phyloP scores from a whole-genome alignment of 2,113 vertebrate species.

The Paratilapia polleni region DNA sequence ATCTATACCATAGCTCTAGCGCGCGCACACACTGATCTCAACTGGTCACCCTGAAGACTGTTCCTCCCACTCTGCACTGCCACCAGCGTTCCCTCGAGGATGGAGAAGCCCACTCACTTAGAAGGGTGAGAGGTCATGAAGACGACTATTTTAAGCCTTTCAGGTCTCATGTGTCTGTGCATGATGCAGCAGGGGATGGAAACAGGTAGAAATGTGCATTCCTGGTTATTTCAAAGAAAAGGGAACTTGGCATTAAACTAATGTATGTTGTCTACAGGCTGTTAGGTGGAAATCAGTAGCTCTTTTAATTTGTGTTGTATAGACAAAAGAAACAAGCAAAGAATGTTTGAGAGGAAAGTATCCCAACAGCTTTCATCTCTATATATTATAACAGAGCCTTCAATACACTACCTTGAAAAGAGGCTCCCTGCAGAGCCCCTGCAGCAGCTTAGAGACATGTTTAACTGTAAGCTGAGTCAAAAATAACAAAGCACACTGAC shows the following conservation, averaged over 20 bases:
- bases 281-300: background rate
- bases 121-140: slow-evolving; percentile 34
- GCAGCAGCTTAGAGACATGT: background rate
- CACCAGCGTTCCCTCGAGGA: slow-evolving; percentile 31
- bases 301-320: background rate
- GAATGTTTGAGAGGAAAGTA: background rate
- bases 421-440: background rate
- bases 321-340: background rate
- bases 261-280: background rate
- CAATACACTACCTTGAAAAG: background rate
- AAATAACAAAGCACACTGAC: slow-evolving; percentile 15
- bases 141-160: slow-evolving; percentile 2
- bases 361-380: background rate
- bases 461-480: slow-evolving; percentile 3
- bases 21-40: background rate
- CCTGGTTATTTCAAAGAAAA: slow-evolving; percentile 1
- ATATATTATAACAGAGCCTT: background rate
- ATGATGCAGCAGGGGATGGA: background rate
- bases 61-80: slow-evolving; percentile 41
- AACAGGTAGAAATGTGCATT: background rate
- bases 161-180: background rate
- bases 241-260: slow-evolving; percentile 7
- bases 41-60: slow-evolving; percentile 36
- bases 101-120: slow-evolving; percentile 29
- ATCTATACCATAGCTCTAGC: background rate